Evolutionary conservation across 2,888 invertebrate genomes (phyloP).

Genomic region (Coleophora deauratella): DNA sequence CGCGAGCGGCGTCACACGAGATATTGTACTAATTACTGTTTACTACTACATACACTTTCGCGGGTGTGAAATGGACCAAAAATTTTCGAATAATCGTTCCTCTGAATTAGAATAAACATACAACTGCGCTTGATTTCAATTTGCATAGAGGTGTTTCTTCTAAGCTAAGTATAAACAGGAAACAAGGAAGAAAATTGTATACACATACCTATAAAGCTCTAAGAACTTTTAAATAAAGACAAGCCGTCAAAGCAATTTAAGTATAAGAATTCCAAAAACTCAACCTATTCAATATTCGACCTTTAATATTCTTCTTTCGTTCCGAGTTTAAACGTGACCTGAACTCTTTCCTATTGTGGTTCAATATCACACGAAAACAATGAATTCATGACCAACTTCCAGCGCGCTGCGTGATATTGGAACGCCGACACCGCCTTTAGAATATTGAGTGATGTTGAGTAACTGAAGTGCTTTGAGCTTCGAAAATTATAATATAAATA

Average conservation of each 20-base stretch:
- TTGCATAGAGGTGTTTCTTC: too few relatives aligned
- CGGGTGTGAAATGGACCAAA: too few relatives aligned
- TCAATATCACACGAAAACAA: conserved; percentile 68
- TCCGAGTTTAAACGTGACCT: conserved; percentile 57
- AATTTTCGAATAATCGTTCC: too few relatives aligned
- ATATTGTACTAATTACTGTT: not conserved
- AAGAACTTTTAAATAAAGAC: too few relatives aligned
- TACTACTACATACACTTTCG: too few relatives aligned
- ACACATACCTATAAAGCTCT: too few relatives aligned
- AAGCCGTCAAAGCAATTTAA: not conserved
- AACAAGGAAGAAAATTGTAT: too few relatives aligned
- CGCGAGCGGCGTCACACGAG: conserved; percentile 3
- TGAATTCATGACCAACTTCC: conserved; percentile 66
- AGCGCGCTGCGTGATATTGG: conserved; percentile 36
- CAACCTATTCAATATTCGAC: conserved; percentile 47
- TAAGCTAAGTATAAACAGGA: too few relatives aligned
- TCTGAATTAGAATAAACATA: too few relatives aligned
- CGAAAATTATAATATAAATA: conserved; percentile 21
- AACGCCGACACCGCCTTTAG: conserved; percentile 31
- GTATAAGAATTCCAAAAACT: conserved; percentile 57
- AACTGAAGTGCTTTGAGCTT: conserved; percentile 32
- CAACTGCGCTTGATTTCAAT: too few relatives aligned
- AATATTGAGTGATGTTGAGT: conserved; percentile 42
- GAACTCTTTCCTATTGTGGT: conserved; percentile 65
- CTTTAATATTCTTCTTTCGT: conserved; percentile 57